Evolutionary conservation across 2,113 vertebrate species (phyloP).

Genomic region (Tetraodon nigroviridis): DNA sequence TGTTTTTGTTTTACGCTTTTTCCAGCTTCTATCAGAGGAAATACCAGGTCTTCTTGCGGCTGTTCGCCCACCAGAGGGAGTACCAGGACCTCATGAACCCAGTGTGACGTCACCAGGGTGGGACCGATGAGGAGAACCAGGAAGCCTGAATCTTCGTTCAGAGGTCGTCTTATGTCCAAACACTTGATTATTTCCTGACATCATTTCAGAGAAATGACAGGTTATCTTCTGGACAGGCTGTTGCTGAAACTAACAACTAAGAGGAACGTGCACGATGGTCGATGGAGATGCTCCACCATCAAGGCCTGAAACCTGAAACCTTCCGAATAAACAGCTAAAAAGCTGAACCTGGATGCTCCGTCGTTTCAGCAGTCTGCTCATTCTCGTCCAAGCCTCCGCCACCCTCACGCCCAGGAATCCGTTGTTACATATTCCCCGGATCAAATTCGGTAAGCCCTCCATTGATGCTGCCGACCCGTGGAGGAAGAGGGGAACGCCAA

Average conservation of each 20-base stretch:
- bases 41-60: slow-evolving; percentile 84
- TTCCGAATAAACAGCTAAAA: slow-evolving; percentile 35
- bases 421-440: slow-evolving; percentile 25
- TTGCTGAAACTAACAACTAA: background rate
- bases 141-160: background rate
- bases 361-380: background rate
- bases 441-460: slow-evolving; percentile 44
- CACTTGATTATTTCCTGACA: no score
- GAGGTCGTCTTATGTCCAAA: background rate
- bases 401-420: slow-evolving; percentile 13
- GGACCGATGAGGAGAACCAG: background rate
- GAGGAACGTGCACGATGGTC: no score
- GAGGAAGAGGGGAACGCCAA: slow-evolving; percentile 18
- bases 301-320: background rate
- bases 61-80: slow-evolving; percentile 86
- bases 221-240: no score
- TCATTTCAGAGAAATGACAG: no score
- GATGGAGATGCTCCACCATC: background rate
- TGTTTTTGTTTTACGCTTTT: background rate
- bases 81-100: slow-evolving; percentile 83
- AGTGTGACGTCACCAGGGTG: slow-evolving; percentile 23
- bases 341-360: background rate
- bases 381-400: slow-evolving; percentile 7
- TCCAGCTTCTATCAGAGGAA: slow-evolving; percentile 91
- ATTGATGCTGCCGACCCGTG: slow-evolving; percentile 20